Percentiles rank a stretch among this genome's conserved stretches.
Evolutionary conservation across 2,888 invertebrate species (phyloP).

Genomic region (Cheilosia grossa): DNA sequence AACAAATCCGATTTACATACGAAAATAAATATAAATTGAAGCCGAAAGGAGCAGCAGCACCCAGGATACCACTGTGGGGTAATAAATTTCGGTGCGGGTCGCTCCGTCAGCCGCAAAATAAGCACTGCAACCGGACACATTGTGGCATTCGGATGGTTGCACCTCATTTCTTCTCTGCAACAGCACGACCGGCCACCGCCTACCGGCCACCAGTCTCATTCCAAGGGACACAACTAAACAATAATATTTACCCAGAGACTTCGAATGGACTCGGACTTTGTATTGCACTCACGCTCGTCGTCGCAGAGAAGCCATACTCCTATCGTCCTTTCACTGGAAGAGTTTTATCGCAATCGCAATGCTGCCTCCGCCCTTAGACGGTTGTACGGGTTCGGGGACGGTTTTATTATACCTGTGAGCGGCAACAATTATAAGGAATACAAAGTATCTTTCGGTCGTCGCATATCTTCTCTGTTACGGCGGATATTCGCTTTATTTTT

Average conservation of each 20-base stretch:
- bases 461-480: constrained; percentile 43
- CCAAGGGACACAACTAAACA: constrained; percentile 42
- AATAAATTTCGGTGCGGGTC: constrained; percentile 65
- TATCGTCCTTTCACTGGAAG: neutral
- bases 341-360: constrained; percentile 42
- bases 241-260: constrained; percentile 57
- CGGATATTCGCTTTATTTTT: constrained; percentile 1
- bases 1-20: constrained; percentile 81
- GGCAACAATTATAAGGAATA: constrained; percentile 68
- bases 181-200: neutral
- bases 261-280: constrained; percentile 31
- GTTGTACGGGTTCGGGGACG: neutral
- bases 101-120: constrained; percentile 70
- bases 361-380: neutral
- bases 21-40: constrained; percentile 81
- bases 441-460: constrained; percentile 59
- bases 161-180: constrained; percentile 60
- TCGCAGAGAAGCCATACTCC: neutral
- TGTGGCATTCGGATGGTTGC: constrained; percentile 71
- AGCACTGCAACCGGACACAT: constrained; percentile 72
- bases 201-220: neutral
- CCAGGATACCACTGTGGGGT: constrained; percentile 14
- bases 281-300: constrained; percentile 11
- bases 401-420: constrained; percentile 39
- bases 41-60: constrained; percentile 76